Evolutionary conservation across 2,888 invertebrate genomes (phyloP).

Genomic region (Drosophila rubida): DNA sequence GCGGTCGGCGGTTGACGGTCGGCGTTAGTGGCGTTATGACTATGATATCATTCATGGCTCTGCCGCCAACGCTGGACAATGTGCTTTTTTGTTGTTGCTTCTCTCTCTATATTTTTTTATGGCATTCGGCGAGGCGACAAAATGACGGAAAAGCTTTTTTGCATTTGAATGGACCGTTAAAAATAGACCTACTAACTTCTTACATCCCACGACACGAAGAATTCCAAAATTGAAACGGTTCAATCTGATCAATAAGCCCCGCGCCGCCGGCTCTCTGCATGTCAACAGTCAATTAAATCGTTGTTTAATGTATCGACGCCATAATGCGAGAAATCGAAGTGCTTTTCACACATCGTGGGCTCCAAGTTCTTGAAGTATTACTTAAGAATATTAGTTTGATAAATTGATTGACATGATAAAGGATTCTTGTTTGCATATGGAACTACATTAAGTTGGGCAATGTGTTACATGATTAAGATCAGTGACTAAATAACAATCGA

Average conservation of each 20-base stretch:
- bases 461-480: no score
- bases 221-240: slow-evolving; percentile 5
- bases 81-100: slow-evolving; percentile 25
- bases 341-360: not conserved
- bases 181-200: slow-evolving; percentile 17
- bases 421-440: not conserved
- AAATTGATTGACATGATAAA: no score
- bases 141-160: slow-evolving; percentile 51
- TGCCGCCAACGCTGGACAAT: slow-evolving; percentile 56
- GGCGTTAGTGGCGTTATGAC: slow-evolving; percentile 45
- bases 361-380: not conserved
- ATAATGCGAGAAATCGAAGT: not conserved
- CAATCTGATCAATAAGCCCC: slow-evolving; percentile 2
- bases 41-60: slow-evolving; percentile 72
- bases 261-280: not conserved
- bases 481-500: no score
- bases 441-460: no score
- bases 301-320: slow-evolving; percentile 1
- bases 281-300: slow-evolving; percentile 12
- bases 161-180: slow-evolving; percentile 47
- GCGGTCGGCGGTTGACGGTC: no score
- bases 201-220: slow-evolving; percentile 7
- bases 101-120: slow-evolving; percentile 35
- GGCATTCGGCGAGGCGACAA: slow-evolving; percentile 43
- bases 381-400: not conserved